A percentile compares a stretch with the other conserved stretches of the same genome.
phyloP scores from a whole-genome alignment of 1,140 invertebrate species.

The Drosophila setifemur region DNA sequence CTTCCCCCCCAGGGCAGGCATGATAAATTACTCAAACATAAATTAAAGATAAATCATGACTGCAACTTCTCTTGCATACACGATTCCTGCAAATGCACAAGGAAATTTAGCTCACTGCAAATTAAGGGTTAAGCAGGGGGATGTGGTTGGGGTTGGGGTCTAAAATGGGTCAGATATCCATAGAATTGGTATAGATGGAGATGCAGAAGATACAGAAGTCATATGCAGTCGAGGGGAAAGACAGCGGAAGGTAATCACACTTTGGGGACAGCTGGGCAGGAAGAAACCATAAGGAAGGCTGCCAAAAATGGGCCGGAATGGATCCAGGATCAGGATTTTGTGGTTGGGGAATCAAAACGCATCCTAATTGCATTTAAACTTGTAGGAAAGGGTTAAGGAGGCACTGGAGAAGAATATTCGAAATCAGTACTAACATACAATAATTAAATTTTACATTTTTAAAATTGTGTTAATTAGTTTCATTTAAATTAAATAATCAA shows the following conservation, averaged over 20 bases:
- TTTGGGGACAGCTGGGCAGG: slow-evolving; percentile 1
- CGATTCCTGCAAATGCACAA: slow-evolving; percentile 44
- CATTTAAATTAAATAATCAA: no score
- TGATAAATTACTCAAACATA: slow-evolving; percentile 75
- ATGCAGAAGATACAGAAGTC: not conserved
- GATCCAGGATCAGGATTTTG: not conserved
- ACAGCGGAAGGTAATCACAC: slow-evolving; percentile 45
- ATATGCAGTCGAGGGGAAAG: slow-evolving; percentile 23
- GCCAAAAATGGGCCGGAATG: slow-evolving; percentile 6
- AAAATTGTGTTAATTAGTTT: no score
- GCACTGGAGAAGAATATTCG: no score
- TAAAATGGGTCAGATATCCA: not conserved
- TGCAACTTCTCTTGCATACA: slow-evolving; percentile 32
- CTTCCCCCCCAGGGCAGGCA: slow-evolving; percentile 49
- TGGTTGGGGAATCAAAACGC: no score
- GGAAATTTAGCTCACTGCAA: slow-evolving; percentile 38
- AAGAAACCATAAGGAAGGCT: not conserved
- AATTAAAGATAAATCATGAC: slow-evolving; percentile 72
- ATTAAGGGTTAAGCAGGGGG: slow-evolving; percentile 10
- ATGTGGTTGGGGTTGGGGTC: no score
- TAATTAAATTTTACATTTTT: no score
- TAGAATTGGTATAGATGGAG: not conserved
- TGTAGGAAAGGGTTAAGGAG: no score
- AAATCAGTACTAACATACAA: no score
- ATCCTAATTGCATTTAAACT: not conserved